Evolutionary conservation across 2,797 vertebrate genomes (phyloP), one percentile per base, ranked within the genome.

Genomic region (Parambassis ranga): DNA sequence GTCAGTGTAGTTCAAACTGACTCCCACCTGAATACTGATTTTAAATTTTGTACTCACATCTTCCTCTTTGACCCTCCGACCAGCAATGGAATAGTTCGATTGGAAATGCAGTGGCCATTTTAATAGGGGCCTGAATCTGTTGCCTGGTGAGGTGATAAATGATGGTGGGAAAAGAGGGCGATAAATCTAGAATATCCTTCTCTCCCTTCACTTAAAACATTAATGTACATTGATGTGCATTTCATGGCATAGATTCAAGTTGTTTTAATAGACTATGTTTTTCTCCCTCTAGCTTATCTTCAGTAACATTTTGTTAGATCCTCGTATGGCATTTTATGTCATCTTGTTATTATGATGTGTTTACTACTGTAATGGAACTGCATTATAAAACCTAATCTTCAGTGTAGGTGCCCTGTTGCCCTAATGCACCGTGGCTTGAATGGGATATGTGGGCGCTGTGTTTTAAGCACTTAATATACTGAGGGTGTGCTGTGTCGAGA

Each of bases 81-180:
- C 72, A 57, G 71, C 77, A 72, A 82, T 82, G 62, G 73, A 79
- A 77, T 65, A 77, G 59, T 39, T 49, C 53, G 47, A 46, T 80
- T 22, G 27, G 43, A 73, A 70, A 75, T 22, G 8, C 49, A 19
- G 65, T 32, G 65, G 39, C 79, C 65, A 59, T 82, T 78, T 83
- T 56, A 57, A 75, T 77, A 63, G 16, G 9, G 44, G 15, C 46
- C 38, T 37, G 71, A 78, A 79, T 79, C 60, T 36, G 35, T 35
- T 53, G 77, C 48, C 62, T 18, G 75, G 59, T 70, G 75, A 68
- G 65, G 62, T 82, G 76, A 84, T 83, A 78, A 87, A 85, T 77
- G 71, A 77, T 33, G 26, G 53, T 13, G 19, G 35, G 41, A 11
- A 10, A 26, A 44, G 44, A 61, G 58, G 57, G 44, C 4, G 24